Evolutionary conservation across 2,797 vertebrate genomes (phyloP), one percentile per base, ranked within the genome.

Genomic region (Sebastiscus albofasciatus): DNA sequence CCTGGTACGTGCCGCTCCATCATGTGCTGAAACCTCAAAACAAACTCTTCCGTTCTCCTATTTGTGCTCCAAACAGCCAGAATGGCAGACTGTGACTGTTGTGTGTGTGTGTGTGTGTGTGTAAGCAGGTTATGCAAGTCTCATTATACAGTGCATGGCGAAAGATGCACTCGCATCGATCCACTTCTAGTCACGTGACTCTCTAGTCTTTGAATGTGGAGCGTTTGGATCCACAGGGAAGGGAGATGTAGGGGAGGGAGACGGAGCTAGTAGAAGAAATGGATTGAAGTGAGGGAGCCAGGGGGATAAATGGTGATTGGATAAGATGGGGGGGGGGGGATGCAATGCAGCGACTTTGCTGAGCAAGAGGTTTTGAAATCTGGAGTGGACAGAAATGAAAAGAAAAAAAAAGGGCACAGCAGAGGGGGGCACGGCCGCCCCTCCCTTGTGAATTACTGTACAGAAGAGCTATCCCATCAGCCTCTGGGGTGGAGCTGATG

Each of bases 121-220:
- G 77, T 77, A 84, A 84, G 89, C 88, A 79, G 31, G 85, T 94
- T 94, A 93, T 82, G 88, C 90, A 94, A 93, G 84, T 75, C 81
- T 89, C 85, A 87, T 92, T 92, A 90, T 91, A 88, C 89, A 76
- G 86, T 80, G 84, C 89, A 77, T 72, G 88, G 90, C 73, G 77
- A 92, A 92, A 90, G 88, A 92, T 92, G 91, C 86, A 67, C 83
- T 89, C 77, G 6, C 84, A 95, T 95, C 66, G 93, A 95, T 95
- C 90, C 81, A 71, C 68, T 75, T 87, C 83, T 75, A 18, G 86
- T 94, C 93, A 94, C 66, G 26, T 95, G 94, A 94, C 80, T 62
- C 67, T 36, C 77, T 80, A 49, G 85, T 90, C 84, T 93, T 87
- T 93, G 87, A 83, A 87, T 85, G 84, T 88, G 88, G 84, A 92